Evolutionary conservation across 1,140 invertebrate genomes (phyloP).

Genomic region (Lepidostoma basale): DNA sequence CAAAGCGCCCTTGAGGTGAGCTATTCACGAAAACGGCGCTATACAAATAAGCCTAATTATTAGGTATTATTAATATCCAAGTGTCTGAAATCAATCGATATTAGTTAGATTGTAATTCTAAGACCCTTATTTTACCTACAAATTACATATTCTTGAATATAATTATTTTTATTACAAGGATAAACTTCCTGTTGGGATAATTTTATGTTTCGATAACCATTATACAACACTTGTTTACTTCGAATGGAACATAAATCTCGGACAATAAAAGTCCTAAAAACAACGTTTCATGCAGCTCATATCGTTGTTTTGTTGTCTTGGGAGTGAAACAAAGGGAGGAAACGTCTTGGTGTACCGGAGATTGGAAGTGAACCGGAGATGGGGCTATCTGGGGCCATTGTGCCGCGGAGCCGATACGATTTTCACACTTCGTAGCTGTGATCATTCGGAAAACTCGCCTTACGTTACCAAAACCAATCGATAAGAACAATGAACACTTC

Average conservation of each 20-base stretch:
- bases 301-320: background rate
- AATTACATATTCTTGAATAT: too few relatives aligned
- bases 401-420: background rate
- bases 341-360: constrained; percentile 5
- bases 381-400: constrained; percentile 2
- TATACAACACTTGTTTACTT: background rate
- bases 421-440: constrained; percentile 9
- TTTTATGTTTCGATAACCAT: background rate
- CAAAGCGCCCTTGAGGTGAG: too few relatives aligned
- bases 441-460: constrained; percentile 6
- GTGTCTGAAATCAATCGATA: too few relatives aligned
- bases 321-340: constrained; percentile 17
- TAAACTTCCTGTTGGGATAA: background rate
- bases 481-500: background rate
- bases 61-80: too few relatives aligned
- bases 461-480: background rate
- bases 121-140: too few relatives aligned
- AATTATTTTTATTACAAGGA: background rate
- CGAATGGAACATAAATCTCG: background rate
- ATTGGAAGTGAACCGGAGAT: constrained; percentile 8
- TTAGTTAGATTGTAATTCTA: too few relatives aligned
- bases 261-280: too few relatives aligned
- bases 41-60: too few relatives aligned
- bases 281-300: too few relatives aligned
- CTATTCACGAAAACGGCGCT: too few relatives aligned